A percentile compares a stretch with the other conserved stretches of the same genome.
Conservation (phyloP, 37 sponge, comb jelly and placozoan genomes). For the Axinella damicornis region DNA sequence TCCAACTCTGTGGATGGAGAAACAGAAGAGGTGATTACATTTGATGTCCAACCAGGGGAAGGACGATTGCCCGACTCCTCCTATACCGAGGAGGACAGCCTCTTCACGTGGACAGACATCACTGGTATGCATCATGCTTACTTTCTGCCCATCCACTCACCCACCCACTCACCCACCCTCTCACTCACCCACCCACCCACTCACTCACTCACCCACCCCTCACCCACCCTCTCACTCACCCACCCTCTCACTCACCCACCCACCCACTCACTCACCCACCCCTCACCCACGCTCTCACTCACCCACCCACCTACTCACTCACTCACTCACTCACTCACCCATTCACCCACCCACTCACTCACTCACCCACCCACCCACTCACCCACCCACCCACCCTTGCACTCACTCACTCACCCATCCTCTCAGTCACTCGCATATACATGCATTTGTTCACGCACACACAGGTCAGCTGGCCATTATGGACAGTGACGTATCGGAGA, state of each 20-base stretch:
- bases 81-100: conserved; percentile 59
- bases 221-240: too few species aligned
- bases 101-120: conserved; percentile 72
- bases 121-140: conserved; percentile 41
- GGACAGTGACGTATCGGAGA: conserved; percentile 35
- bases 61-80: conserved; percentile 70
- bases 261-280: too few species aligned
- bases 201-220: too few species aligned
- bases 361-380: too few species aligned
- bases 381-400: too few species aligned
- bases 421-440: background rate
- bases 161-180: background rate
- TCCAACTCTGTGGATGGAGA: conserved; percentile 1
- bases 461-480: conserved; percentile 13
- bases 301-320: too few species aligned
- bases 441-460: background rate
- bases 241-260: too few species aligned
- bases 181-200: background rate
- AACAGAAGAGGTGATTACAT: conserved; percentile 20
- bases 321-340: too few species aligned
- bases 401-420: too few species aligned
- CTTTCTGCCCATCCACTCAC: too few species aligned
- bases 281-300: too few species aligned
- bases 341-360: too few species aligned
- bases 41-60: conserved; percentile 52